These are phyloP conservation scores for Anoura caudifer DNA, from an alignment of 2,113 vertebrate species.

Conservation along the genomic window DNA sequence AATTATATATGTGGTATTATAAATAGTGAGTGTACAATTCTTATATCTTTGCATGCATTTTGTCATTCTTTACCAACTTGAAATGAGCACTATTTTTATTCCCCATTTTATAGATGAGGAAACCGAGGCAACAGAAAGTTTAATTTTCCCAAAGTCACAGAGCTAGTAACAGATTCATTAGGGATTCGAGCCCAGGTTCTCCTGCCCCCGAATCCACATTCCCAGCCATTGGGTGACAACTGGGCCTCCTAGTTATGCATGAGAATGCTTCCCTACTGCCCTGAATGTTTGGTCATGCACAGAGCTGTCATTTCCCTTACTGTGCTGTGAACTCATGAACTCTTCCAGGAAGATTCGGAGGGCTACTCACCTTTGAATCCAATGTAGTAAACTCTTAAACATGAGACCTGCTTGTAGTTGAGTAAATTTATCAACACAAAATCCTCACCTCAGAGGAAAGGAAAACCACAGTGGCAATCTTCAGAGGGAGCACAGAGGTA, in stretches of 20 bases:
- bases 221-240: neutral
- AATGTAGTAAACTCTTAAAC: neutral
- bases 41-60: neutral
- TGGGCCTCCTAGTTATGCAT: neutral
- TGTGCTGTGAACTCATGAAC: neutral
- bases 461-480: neutral
- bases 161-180: neutral
- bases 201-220: neutral
- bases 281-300: neutral
- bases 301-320: neutral
- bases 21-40: neutral
- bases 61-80: neutral
- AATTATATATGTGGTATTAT: neutral
- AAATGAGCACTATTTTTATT: neutral
- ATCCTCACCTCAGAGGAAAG: neutral
- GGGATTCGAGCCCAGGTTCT: neutral
- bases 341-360: neutral
- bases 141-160: neutral
- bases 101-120: neutral
- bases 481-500: neutral
- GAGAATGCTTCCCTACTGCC: neutral
- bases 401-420: neutral
- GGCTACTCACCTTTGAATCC: slow-evolving; percentile 11
- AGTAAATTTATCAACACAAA: slow-evolving; percentile 5
- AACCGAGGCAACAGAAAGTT: neutral